A percentile compares a stretch with the other conserved stretches of the same genome.
Evolutionary conservation across 2,113 vertebrate species (phyloP).

Genomic region (Actenoides hombroni): DNA sequence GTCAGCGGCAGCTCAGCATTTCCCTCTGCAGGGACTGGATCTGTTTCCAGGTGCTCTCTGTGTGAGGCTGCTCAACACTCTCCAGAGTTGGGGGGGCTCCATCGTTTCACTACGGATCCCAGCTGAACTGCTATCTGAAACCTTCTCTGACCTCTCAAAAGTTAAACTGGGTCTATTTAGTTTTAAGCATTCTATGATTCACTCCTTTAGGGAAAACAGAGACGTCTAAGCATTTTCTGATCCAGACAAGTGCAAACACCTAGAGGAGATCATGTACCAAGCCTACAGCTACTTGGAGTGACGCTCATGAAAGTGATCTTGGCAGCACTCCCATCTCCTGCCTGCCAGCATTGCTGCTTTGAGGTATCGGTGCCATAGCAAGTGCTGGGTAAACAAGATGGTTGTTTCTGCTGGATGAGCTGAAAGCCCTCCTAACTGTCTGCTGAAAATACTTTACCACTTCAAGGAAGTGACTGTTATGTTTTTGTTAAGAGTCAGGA

Average conservation of each 20-base stretch:
- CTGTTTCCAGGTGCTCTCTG: background rate
- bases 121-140: background rate
- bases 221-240: background rate
- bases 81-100: background rate
- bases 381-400: background rate
- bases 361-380: rapidly evolving
- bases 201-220: background rate
- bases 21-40: background rate
- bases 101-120: too few relatives aligned
- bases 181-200: background rate
- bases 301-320: rapidly evolving
- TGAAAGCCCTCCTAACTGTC: background rate
- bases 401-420: background rate
- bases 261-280: background rate
- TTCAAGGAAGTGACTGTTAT: constrained; percentile 31
- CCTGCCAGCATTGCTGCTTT: rapidly evolving
- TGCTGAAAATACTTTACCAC: background rate
- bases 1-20: background rate
- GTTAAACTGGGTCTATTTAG: rapidly evolving
- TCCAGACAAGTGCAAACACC: background rate
- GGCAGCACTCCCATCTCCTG: background rate
- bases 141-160: rapidly evolving
- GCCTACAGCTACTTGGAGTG: rapidly evolving
- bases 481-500: constrained; percentile 23
- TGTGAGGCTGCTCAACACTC: rapidly evolving